Evolutionary conservation across 2,113 vertebrate genomes (phyloP).

Genomic region (Centropus bengalensis): DNA sequence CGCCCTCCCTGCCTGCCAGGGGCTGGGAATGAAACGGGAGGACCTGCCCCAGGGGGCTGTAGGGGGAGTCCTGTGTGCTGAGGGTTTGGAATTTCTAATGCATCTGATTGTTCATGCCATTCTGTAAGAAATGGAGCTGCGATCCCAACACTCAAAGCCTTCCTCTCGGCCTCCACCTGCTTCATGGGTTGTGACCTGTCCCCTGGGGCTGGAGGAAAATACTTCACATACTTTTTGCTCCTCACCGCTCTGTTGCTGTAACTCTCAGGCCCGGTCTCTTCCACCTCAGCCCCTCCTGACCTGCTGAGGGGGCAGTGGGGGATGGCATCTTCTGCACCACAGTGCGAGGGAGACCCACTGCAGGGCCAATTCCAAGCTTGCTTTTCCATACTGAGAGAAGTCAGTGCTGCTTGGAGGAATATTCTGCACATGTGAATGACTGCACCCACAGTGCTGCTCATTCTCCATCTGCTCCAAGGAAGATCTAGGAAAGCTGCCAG

Average conservation of each 20-base stretch:
- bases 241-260: background rate
- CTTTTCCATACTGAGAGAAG: background rate
- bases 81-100: background rate
- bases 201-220: constrained; percentile 37
- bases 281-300: background rate
- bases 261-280: background rate
- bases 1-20: background rate
- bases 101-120: background rate
- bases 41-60: rapidly evolving
- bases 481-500: constrained; percentile 37
- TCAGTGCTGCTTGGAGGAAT: background rate
- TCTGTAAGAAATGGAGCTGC: background rate
- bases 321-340: background rate
- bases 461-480: constrained; percentile 49
- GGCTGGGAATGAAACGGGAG: background rate
- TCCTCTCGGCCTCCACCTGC: background rate
- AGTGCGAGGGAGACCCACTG: background rate
- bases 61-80: background rate
- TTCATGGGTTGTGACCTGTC: background rate
- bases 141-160: background rate
- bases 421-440: constrained; percentile 25
- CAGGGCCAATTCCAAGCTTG: background rate
- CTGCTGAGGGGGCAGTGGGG: background rate
- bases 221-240: constrained; percentile 40
- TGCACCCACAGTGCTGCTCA: constrained; percentile 13